Evolutionary conservation across 2,797 vertebrate species (phyloP).

Genomic region (Masticophis lateralis): DNA sequence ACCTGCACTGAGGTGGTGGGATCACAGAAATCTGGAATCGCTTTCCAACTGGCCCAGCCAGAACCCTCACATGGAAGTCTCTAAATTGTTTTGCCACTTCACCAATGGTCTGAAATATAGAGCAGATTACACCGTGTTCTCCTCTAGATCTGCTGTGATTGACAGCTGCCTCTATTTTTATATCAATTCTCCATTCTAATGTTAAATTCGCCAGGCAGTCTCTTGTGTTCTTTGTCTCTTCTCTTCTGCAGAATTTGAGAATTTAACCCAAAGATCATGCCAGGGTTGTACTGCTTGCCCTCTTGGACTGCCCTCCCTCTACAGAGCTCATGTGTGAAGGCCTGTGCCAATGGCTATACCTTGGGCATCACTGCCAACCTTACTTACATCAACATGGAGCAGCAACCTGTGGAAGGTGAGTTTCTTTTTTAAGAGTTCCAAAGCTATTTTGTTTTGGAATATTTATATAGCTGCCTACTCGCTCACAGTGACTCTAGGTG

Average conservation of each 20-base stretch:
- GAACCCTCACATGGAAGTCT: not conserved
- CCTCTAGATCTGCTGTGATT: not conserved
- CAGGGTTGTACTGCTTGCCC: constrained; percentile 84
- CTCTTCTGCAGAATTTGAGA: constrained; percentile 26
- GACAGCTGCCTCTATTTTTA: not conserved
- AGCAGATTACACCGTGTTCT: not conserved
- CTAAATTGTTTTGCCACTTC: not conserved
- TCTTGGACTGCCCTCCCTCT: constrained; percentile 89
- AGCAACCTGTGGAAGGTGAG: constrained; percentile 86
- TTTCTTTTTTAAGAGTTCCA: not conserved
- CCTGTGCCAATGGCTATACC: constrained; percentile 89
- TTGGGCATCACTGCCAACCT: constrained; percentile 86
- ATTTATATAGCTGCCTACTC: not conserved
- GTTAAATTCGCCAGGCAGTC: not conserved
- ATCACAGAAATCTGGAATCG: not conserved
- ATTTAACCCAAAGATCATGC: constrained; percentile 72
- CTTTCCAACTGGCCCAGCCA: not conserved
- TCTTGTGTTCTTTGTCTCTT: not conserved
- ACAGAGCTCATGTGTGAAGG: constrained; percentile 88
- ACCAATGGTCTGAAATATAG: not conserved
- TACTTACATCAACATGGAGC: constrained; percentile 83
- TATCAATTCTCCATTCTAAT: not conserved
- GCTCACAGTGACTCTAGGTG: not conserved
- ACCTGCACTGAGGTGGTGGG: not conserved
- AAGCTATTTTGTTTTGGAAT: accelerated